Evolutionary conservation across 2,797 vertebrate species (phyloP).

Genomic region (Hyperoplus immaculatus): DNA sequence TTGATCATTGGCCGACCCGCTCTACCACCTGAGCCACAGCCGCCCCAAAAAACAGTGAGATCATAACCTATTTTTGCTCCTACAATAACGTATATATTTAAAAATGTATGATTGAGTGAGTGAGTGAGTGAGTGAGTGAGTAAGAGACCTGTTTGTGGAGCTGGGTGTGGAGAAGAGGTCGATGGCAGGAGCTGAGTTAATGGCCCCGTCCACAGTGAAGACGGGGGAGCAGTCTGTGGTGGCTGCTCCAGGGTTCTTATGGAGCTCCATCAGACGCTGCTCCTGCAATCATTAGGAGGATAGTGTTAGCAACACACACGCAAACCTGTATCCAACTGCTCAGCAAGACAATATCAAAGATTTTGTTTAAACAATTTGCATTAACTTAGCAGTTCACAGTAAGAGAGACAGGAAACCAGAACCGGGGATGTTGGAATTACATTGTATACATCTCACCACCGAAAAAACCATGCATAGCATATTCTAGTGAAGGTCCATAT

Average conservation of each 20-base stretch:
- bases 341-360: neutral
- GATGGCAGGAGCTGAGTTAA: conserved; percentile 91
- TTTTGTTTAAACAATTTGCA: neutral
- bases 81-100: too few species aligned
- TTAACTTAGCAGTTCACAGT: neutral
- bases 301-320: conserved; percentile 3
- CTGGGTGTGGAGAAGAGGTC: conserved; percentile 95
- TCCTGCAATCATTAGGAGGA: conserved; percentile 80
- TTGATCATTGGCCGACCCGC: too few species aligned
- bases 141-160: conserved; percentile 90
- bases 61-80: too few species aligned
- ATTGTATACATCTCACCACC: neutral
- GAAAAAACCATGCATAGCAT: neutral
- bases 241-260: conserved; percentile 90
- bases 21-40: too few species aligned
- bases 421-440: neutral
- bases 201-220: conserved; percentile 86
- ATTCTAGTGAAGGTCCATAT: too few species aligned
- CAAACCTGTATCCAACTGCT: conserved; percentile 1
- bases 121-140: too few species aligned
- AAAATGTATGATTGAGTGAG: too few species aligned
- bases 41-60: too few species aligned
- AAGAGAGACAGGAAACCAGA: too few species aligned
- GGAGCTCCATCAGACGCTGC: conserved; percentile 94
- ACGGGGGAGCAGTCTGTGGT: conserved; percentile 93